Conservation (phyloP, 2,797 vertebrate genomes). For the Sarcoramphus papa region DNA sequence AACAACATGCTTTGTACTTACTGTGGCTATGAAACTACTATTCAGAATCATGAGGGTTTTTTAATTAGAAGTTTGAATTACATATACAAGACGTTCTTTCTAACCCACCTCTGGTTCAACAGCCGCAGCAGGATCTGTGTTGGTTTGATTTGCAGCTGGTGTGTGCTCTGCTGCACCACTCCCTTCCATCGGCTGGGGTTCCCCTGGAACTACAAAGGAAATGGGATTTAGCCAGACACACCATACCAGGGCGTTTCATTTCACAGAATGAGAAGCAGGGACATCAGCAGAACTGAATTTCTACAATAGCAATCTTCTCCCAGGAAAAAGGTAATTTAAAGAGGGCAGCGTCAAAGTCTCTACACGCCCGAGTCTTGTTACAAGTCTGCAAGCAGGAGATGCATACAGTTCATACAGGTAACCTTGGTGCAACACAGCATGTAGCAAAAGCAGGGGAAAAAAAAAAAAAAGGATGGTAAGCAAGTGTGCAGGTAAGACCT, state of each 20-base stretch:
- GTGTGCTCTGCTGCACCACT: conserved; percentile 65
- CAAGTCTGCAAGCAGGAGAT: background rate
- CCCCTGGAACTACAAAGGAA: conserved; percentile 74
- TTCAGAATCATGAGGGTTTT: background rate
- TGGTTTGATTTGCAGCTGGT: conserved; percentile 66
- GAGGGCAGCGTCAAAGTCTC: background rate
- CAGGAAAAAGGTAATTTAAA: background rate
- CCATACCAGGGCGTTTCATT: background rate
- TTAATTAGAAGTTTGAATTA: background rate
- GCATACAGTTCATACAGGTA: background rate
- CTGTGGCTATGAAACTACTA: background rate
- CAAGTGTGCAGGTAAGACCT: background rate
- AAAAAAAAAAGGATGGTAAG: background rate
- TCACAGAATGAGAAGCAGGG: background rate
- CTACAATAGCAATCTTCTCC: background rate
- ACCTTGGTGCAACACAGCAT: background rate
- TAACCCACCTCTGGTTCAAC: conserved; percentile 63
- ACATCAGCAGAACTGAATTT: background rate
- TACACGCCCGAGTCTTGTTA: background rate
- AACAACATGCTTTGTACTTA: background rate
- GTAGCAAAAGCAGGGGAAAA: background rate
- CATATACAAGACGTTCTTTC: background rate
- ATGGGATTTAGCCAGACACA: background rate
- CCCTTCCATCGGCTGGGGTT: conserved; percentile 81
- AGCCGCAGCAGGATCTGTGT: conserved; percentile 62